Conservation (phyloP, 2,797 vertebrate genomes). For the Oryzias sinensis region DNA sequence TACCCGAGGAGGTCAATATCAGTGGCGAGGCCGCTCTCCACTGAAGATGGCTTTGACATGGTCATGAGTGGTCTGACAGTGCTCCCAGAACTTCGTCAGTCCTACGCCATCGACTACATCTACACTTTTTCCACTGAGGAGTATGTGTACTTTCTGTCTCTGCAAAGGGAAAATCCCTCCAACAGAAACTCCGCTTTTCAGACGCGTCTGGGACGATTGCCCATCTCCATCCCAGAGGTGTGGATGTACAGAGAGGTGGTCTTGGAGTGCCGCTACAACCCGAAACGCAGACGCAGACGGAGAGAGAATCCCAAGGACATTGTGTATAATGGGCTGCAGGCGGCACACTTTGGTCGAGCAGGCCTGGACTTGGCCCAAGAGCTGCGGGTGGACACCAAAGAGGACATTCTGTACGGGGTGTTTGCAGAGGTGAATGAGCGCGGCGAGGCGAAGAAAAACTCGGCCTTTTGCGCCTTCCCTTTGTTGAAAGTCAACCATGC, state of each 20-base stretch:
- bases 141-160: conserved; percentile 86
- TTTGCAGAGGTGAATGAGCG: conserved; percentile 76
- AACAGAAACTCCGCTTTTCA: conserved; percentile 63
- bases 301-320: conserved; percentile 46
- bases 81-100: conserved; percentile 73
- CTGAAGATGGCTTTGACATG: conserved; percentile 81
- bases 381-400: conserved; percentile 65
- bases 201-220: conserved; percentile 83
- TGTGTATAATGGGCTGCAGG: conserved; percentile 86
- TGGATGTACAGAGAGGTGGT: conserved; percentile 88
- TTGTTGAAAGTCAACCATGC: conserved; percentile 73
- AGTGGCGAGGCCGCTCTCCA: conserved; percentile 80
- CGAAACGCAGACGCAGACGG: conserved; percentile 75
- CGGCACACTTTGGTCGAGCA: conserved; percentile 78
- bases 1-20: conserved; percentile 88
- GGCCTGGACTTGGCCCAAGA: conserved; percentile 77
- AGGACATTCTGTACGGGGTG: conserved; percentile 85
- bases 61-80: conserved; percentile 79
- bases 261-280: conserved; percentile 81
- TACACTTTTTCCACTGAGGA: conserved; percentile 80
- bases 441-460: conserved; percentile 54
- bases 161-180: conserved; percentile 78
- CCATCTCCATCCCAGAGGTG: conserved; percentile 64
- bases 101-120: conserved; percentile 86
- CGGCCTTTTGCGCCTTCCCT: conserved; percentile 88